Percentiles rank a stretch among this genome's conserved stretches.
These are phyloP conservation scores for Hypotaenidia philippensis DNA, from an alignment of 2,797 vertebrate genomes.

Conservation along the genomic window DNA sequence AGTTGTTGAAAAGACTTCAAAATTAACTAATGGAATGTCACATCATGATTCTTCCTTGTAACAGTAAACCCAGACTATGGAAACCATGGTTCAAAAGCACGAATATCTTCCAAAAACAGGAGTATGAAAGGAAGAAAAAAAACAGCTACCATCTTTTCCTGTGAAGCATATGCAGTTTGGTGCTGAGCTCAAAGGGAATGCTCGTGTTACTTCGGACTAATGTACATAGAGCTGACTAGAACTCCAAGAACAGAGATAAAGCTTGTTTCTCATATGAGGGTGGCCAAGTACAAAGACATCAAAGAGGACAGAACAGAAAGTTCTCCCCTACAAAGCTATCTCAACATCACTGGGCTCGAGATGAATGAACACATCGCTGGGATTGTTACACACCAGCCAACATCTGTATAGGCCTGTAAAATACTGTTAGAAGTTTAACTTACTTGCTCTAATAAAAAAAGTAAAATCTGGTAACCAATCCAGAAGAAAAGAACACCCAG, in stretches of 20 bases:
- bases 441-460: slow-evolving; percentile 22
- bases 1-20: neutral
- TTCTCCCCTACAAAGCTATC: neutral
- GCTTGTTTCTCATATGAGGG: neutral
- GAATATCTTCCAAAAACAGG: neutral
- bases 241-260: neutral
- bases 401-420: neutral
- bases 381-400: neutral
- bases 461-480: neutral
- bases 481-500: neutral
- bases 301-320: neutral
- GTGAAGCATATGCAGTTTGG: neutral
- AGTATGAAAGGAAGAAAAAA: neutral
- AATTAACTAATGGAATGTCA: neutral
- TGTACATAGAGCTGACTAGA: neutral
- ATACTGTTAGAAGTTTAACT: slow-evolving; percentile 16
- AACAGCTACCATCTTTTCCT: neutral
- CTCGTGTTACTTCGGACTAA: neutral
- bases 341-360: neutral
- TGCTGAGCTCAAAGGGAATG: neutral
- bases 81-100: neutral
- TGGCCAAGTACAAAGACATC: neutral
- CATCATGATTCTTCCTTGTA: neutral
- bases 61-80: neutral
- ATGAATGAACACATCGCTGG: neutral